Percentiles rank a stretch among this genome's conserved stretches.
Evolutionary conservation across 1,140 invertebrate genomes (phyloP).

Genomic region (Leptinotarsa undecemlineata): DNA sequence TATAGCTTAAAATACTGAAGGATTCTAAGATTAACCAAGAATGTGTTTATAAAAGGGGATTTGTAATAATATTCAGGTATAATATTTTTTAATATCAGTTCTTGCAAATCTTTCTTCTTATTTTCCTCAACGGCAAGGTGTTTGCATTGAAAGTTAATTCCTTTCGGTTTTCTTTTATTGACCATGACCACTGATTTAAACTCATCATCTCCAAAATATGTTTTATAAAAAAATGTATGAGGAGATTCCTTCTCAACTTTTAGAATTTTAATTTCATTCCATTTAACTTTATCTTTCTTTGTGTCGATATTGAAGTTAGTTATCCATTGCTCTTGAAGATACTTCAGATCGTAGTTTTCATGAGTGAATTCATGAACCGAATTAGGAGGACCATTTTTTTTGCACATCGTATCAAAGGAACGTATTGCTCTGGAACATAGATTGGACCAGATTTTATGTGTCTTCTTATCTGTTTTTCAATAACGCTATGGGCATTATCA

Average conservation of each 20-base stretch:
- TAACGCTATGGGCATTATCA: conserved; percentile 46
- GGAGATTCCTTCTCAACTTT: neutral
- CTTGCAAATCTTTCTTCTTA: neutral
- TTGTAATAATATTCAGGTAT: neutral
- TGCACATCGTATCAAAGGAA: conserved; percentile 38
- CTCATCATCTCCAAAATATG: neutral
- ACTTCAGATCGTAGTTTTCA: conserved; percentile 10
- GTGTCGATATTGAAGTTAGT: conserved; percentile 10
- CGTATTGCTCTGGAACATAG: conserved; percentile 29
- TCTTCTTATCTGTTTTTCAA: conserved; percentile 40
- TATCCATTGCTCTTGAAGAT: conserved; percentile 4
- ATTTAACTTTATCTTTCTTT: neutral
- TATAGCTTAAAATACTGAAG: too few relatives aligned
- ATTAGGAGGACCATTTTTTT: conserved; percentile 47
- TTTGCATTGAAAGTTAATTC: neutral
- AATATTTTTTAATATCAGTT: neutral
- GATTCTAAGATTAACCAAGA: too few relatives aligned
- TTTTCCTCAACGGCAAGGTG: neutral
- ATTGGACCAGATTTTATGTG: conserved; percentile 32
- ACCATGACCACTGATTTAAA: neutral
- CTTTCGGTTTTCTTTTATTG: neutral
- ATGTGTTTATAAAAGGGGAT: neutral
- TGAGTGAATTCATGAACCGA: conserved; percentile 14
- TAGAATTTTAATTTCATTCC: conserved; percentile 23
- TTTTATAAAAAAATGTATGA: conserved; percentile 4